Percentiles rank a stretch among this genome's conserved stretches.
These are phyloP conservation scores for Paracyclopina nana DNA, from an alignment of 1,140 invertebrate species.

Conservation along the genomic window DNA sequence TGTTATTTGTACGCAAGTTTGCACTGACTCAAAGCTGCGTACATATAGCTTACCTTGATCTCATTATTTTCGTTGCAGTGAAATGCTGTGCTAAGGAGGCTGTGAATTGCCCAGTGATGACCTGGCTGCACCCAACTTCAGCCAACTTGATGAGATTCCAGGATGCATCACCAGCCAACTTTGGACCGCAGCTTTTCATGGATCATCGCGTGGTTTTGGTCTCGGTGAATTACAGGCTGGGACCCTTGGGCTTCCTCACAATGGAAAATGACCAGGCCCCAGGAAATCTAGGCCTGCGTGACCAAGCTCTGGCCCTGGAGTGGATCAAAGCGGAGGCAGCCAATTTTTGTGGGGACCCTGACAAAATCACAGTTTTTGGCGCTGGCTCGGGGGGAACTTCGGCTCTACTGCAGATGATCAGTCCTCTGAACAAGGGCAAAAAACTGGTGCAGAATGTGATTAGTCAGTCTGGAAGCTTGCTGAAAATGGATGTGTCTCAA, in stretches of 20 bases:
- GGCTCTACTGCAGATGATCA: not conserved
- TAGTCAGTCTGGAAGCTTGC: not conserved
- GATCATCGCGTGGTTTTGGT: conserved; percentile 43
- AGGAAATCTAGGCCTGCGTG: conserved; percentile 21
- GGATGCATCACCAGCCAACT: conserved; percentile 34
- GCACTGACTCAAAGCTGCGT: not conserved
- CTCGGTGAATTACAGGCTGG: conserved; percentile 45
- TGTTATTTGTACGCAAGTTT: not conserved
- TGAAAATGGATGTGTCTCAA: not conserved
- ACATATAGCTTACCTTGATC: too few species aligned
- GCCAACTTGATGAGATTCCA: conserved; percentile 44
- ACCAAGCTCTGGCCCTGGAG: conserved; percentile 19
- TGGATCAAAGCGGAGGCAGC: conserved; percentile 18
- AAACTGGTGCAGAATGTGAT: not conserved
- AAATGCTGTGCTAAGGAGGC: not conserved
- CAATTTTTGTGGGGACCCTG: not conserved
- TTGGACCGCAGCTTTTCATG: conserved; percentile 41
- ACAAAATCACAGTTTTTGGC: not conserved
- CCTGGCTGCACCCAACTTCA: conserved; percentile 53
- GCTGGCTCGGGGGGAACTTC: not conserved
- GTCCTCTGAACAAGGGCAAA: not conserved
- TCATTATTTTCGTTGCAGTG: not conserved
- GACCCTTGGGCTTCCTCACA: conserved; percentile 23
- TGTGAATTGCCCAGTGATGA: conserved; percentile 37
- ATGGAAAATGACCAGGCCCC: conserved; percentile 17